Evolutionary conservation across 2,113 vertebrate genomes (phyloP).

Genomic region (Calypte anna): DNA sequence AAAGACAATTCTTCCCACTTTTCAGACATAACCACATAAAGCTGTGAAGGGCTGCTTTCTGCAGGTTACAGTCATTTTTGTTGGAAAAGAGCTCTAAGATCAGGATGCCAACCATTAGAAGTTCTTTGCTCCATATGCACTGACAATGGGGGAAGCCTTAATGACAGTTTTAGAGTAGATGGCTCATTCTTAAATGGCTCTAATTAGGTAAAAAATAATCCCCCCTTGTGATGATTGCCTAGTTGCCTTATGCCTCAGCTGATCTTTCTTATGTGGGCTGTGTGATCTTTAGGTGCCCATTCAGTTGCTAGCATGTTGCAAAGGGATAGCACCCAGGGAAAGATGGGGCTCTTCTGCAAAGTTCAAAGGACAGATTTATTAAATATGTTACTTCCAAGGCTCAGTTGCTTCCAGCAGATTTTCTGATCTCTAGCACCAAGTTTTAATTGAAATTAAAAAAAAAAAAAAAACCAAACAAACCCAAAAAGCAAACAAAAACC

Average conservation of each 20-base stretch:
- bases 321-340: not conserved
- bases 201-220: not conserved
- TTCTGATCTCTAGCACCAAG: not conserved
- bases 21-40: not conserved
- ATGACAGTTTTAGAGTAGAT: not conserved
- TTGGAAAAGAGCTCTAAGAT: too few relatives aligned
- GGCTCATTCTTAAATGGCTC: not conserved
- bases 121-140: not conserved
- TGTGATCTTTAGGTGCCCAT: not conserved
- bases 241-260: not conserved
- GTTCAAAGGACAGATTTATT: not conserved
- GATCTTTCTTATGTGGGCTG: not conserved
- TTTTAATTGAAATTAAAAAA: not conserved
- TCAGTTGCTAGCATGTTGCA: not conserved
- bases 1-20: not conserved
- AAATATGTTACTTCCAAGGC: not conserved
- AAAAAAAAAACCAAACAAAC: not conserved
- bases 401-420: not conserved
- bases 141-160: not conserved
- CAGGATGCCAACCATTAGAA: not conserved
- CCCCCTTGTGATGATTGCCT: not conserved
- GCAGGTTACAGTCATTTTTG: too few relatives aligned
- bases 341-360: not conserved
- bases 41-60: not conserved
- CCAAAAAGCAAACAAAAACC: not conserved